Base-by-base conservation (phyloP, 2,797 vertebrate species). In the Coccyzus lansbergi region DNA sequence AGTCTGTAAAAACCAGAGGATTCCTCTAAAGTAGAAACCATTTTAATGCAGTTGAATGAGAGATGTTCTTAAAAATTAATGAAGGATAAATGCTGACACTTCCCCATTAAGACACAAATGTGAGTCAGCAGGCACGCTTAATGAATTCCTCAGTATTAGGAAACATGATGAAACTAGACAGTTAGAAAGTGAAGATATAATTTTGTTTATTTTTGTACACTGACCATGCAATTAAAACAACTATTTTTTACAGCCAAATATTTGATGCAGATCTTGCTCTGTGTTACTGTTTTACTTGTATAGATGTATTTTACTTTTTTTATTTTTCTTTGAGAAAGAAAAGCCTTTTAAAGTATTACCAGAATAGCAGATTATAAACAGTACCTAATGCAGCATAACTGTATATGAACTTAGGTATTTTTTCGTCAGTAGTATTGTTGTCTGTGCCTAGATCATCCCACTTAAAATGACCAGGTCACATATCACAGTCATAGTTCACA, bases 1-100 rank as follows among this genome's bases (percentile, higher is more conserved):
- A 80, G 26, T 49, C 72, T 60, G 36, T 76, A 59, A 85, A 84
- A 89, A 62, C 4, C 5, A 75, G 77, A 65, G 16, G 29, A 78
- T 46, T 60, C 36, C 38, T 91, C 60, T 87, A 7, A 88, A 90
- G 33, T 40, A 83, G 19, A 48, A 75, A 29, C 24, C 70, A 21
- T 63, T 79, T 68, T 38, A 83, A 75, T 82, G 62, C 16, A 91
- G 58, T 8, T 62, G 46, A 83, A 70, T 60, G 75, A 83, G 48
- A 92, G 19, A 83, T 53, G 38, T 15, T 91, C 53, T 95, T 83
- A 86, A 95, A 96, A 94, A 93, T 92, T 86, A 91, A 93, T 91
- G 89, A 91, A 38, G 42, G 62, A 40, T 83, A 87, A 90, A 90
- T 63, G 67, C 46, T 48, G 65, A 93, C 62, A 53, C 15, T 92